phyloP scores from a whole-genome alignment of 2,888 invertebrate genomes.

The Sinodicranocentrus sp. region DNA sequence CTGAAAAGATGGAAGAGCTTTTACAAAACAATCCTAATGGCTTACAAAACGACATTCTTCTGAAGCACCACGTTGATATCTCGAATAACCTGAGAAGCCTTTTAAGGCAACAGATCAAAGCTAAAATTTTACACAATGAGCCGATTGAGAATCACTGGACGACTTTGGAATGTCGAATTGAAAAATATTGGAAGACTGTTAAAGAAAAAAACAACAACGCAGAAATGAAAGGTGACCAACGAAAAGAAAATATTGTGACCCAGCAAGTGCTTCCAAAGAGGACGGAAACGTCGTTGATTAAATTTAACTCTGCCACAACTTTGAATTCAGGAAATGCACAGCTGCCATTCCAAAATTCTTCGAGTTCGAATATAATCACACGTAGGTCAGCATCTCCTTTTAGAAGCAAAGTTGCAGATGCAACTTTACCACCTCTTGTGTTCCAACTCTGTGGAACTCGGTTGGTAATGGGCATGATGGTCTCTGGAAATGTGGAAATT shows the following conservation, averaged over 20 bases:
- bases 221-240: too few relatives aligned
- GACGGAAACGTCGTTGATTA: too few relatives aligned
- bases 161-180: neutral
- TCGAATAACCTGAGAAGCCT: neutral
- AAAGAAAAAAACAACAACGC: neutral
- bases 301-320: too few relatives aligned
- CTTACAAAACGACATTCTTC: neutral
- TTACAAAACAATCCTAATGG: neutral
- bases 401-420: too few relatives aligned
- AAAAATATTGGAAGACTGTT: neutral
- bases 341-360: too few relatives aligned
- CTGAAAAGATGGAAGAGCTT: neutral
- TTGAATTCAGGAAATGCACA: too few relatives aligned
- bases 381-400: too few relatives aligned
- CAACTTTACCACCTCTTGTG: slow-evolving; percentile 17
- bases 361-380: too few relatives aligned
- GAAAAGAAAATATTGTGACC: too few relatives aligned
- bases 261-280: too few relatives aligned
- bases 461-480: slow-evolving; percentile 1
- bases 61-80: neutral
- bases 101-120: neutral
- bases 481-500: neutral
- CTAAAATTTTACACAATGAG: neutral
- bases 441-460: neutral
- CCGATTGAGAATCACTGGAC: neutral